Evolutionary conservation across 1,140 invertebrate genomes (phyloP).

Genomic region (Eubasilissa regina): DNA sequence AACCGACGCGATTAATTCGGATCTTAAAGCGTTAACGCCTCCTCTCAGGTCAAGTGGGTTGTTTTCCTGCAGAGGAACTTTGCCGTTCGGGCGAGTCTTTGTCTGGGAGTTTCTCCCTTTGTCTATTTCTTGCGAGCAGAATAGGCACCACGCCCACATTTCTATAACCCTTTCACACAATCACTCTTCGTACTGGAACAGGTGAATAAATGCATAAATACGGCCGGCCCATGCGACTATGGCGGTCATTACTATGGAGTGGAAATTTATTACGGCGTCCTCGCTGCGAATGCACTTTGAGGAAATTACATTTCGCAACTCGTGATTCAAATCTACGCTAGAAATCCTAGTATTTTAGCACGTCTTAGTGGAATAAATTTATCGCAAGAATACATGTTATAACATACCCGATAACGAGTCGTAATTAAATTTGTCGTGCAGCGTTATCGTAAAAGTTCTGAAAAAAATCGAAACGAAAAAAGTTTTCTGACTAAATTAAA

Average conservation of each 20-base stretch:
- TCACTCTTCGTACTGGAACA: slow-evolving; percentile 6
- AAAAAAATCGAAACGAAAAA: too few species aligned
- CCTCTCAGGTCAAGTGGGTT: background rate
- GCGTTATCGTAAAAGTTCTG: too few species aligned
- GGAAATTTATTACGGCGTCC: background rate
- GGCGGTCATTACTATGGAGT: background rate
- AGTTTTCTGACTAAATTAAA: too few species aligned
- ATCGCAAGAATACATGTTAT: too few species aligned
- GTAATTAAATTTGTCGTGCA: too few species aligned
- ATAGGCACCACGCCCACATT: slow-evolving; percentile 10
- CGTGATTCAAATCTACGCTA: background rate
- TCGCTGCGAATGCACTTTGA: background rate
- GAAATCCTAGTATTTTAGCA: too few species aligned
- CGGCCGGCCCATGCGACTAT: background rate
- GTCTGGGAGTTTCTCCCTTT: slow-evolving; percentile 19
- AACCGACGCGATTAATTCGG: too few species aligned
- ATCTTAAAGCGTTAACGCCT: background rate
- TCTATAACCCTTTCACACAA: background rate
- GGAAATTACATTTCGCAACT: background rate
- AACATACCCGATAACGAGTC: too few species aligned
- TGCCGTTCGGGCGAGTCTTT: background rate
- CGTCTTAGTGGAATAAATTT: too few species aligned
- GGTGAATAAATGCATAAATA: slow-evolving; percentile 22
- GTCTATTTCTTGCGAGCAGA: slow-evolving; percentile 9
- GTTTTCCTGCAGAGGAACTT: slow-evolving; percentile 3